Conservation (phyloP, 2,888 invertebrate species). For the Acleris laterana region DNA sequence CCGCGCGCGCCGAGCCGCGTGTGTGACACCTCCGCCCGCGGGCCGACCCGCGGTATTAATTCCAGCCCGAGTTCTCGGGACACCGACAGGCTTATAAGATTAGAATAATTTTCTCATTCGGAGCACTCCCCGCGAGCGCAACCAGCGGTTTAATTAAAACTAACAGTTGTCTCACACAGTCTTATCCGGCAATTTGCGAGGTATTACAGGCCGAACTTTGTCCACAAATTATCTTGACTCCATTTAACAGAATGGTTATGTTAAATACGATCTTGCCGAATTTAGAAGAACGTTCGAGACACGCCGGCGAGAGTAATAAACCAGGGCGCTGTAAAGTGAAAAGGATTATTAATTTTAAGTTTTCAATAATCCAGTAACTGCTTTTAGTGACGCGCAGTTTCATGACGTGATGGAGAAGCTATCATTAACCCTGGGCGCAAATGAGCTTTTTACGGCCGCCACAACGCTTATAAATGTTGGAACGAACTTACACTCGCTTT, state of each 20-base stretch:
- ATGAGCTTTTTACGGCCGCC: constrained; percentile 73
- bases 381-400: constrained; percentile 48
- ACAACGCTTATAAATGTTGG: constrained; percentile 71
- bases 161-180: constrained; percentile 84
- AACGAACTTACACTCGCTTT: constrained; percentile 69
- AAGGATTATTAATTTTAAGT: constrained; percentile 53
- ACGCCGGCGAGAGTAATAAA: constrained; percentile 50
- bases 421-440: constrained; percentile 68
- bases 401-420: constrained; percentile 55
- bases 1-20: constrained; percentile 38
- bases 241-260: constrained; percentile 83
- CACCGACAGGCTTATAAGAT: constrained; percentile 81
- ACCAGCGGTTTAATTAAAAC: constrained; percentile 84
- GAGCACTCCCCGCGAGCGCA: constrained; percentile 76
- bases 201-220: constrained; percentile 82
- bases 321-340: constrained; percentile 1
- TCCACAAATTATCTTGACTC: constrained; percentile 83
- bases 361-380: constrained; percentile 57
- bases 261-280: constrained; percentile 79
- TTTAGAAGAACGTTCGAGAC: constrained; percentile 78
- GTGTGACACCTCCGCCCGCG: constrained; percentile 44
- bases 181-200: constrained; percentile 84
- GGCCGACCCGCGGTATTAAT: constrained; percentile 72
- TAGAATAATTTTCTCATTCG: constrained; percentile 83
- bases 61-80: constrained; percentile 68